Evolutionary conservation across 2,113 vertebrate genomes (phyloP).

Genomic region (Neodontobutis hainanensis): DNA sequence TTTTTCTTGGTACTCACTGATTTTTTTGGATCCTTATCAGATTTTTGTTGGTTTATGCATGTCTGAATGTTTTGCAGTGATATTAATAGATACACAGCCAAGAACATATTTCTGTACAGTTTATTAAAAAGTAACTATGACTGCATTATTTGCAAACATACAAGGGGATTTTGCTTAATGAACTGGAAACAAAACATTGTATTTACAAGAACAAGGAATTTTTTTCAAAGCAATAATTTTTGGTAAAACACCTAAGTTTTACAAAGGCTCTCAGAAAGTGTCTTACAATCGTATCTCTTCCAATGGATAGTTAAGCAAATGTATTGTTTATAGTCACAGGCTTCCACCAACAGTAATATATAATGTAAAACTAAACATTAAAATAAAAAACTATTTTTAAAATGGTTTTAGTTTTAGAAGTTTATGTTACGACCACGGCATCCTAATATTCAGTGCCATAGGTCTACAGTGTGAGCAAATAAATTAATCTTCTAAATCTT

Average conservation of each 20-base stretch:
- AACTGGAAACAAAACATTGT: not conserved
- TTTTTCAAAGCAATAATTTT: not conserved
- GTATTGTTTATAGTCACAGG: not conserved
- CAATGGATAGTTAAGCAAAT: not conserved
- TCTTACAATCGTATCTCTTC: not conserved
- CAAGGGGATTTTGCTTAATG: not conserved
- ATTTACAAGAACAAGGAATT: not conserved
- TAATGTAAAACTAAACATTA: not conserved
- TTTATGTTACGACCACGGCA: constrained; percentile 4
- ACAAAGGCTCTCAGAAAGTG: not conserved
- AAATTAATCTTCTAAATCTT: constrained; percentile 14
- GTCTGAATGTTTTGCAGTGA: no score
- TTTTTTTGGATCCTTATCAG: no score
- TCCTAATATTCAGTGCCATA: constrained; percentile 7
- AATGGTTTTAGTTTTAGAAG: constrained; percentile 1
- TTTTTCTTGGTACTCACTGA: no score
- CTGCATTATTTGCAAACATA: not conserved
- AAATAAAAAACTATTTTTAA: not conserved
- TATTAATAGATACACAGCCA: no score
- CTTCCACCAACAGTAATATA: not conserved
- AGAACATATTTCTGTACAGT: not conserved
- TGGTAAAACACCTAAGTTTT: not conserved
- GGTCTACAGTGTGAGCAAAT: constrained; percentile 18
- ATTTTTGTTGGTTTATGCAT: no score
- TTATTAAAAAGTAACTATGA: not conserved